phyloP scores from a whole-genome alignment of 2,113 vertebrate species.

The Pseudopodoces humilis region DNA sequence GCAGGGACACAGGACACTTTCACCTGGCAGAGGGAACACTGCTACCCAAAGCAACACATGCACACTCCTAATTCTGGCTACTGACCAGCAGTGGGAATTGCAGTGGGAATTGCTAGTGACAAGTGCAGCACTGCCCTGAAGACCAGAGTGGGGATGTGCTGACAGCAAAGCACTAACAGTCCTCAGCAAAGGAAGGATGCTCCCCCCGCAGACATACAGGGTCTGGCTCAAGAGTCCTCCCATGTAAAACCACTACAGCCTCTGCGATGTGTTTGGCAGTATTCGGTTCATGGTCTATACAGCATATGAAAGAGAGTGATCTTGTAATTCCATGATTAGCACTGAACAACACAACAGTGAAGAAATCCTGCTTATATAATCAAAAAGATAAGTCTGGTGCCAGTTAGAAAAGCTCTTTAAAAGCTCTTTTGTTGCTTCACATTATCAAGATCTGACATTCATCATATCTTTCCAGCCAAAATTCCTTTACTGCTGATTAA shows the following conservation, averaged over 20 bases:
- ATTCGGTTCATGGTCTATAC: neutral
- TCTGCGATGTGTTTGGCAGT: neutral
- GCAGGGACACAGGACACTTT: neutral
- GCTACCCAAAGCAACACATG: neutral
- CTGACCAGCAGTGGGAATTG: neutral
- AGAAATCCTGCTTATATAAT: constrained; percentile 62
- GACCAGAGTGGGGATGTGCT: neutral
- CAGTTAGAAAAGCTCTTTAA: constrained; percentile 17
- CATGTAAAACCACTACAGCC: neutral
- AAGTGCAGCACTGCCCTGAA: neutral
- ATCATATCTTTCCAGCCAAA: constrained; percentile 51
- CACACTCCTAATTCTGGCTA: neutral
- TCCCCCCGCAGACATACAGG: rapidly evolving
- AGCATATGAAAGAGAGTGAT: neutral
- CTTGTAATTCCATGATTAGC: constrained; percentile 47
- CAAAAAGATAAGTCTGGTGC: constrained; percentile 44
- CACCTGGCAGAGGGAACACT: neutral
- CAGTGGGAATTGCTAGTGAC: neutral
- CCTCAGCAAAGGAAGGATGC: neutral
- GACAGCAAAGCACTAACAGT: neutral
- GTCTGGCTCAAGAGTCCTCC: neutral
- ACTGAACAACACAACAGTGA: constrained; percentile 11
- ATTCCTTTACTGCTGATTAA: constrained; percentile 63
- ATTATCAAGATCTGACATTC: constrained; percentile 59
- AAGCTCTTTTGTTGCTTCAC: constrained; percentile 49